Base-by-base conservation (phyloP, 2,888 invertebrate genomes). In the Campoletis raptor region DNA sequence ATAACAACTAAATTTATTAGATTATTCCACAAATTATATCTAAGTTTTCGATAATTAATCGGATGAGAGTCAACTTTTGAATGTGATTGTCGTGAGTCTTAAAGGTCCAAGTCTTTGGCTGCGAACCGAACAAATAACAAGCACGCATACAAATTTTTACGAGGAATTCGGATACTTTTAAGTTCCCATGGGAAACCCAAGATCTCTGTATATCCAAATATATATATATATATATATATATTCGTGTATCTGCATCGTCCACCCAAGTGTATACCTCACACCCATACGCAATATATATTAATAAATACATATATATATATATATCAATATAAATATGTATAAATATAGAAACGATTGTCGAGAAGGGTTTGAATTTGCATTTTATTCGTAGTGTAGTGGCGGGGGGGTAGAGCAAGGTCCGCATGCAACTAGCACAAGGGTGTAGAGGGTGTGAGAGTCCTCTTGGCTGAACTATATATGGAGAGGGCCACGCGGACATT, bases 361-460 rank as follows among this genome's bases (percentile, higher is more conserved):
- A 89, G 88, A 94, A 94, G 93, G 93, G 94, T 93, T 93, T 93
- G 94, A 94, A 94, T 94, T 94, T 94, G 94, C 94, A 94, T 94
- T 94, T 94, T 94, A 94, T 94, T 94, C 93, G 92, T 90, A 91
- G 91, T 91, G 93, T 90, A 92, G 92, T 92, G 90, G 91, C 90
- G 89, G 91, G 89, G 89, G 91, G 89, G 90, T 48, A 10, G 74
- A 89, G 88, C 80, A 90, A 88, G 89, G 89, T 88, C 89, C 74
- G 81, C 67, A 57, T 76, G 82, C 82, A 76, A 57, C 67, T 36
- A 76, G 42, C 69, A 40, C 45, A 30, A 42, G 64, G 69, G 45
- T 12, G 18, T 24, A 48, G 40, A 48, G 73, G 42, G 80, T 64
- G 57, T 69, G 64, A 64, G 64, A 81, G 84, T 80, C 76, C 83